Base-by-base conservation (phyloP, 2,888 invertebrate species). In the Syrphus vitripennis region DNA sequence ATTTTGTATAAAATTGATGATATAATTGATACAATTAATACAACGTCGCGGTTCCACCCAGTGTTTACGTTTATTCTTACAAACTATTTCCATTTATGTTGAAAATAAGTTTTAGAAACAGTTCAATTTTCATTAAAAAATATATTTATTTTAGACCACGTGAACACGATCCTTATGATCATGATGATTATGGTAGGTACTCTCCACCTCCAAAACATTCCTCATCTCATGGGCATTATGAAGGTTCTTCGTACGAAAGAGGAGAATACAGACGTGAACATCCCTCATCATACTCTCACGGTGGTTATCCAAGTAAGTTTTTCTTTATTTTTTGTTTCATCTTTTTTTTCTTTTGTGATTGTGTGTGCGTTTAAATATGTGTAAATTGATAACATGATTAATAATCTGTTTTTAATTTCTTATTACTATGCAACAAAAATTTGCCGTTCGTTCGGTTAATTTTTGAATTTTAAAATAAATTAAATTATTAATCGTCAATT, bases 81-180 rank as follows among this genome's bases (percentile, higher is more conserved):
- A n/a, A n/a, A n/a, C n/a, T n/a, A n/a, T n/a, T n/a, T n/a, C n/a
- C n/a, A n/a, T n/a, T n/a, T n/a, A n/a, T n/a, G n/a, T n/a, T n/a
- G n/a, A 21, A 40, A 40, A 40, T n/a, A 14, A n/a, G n/a, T n/a
- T n/a, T n/a, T n/a, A n/a, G n/a, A n/a, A n/a, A n/a, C n/a, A n/a
- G n/a, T 10, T 10, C 3, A 21, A 16, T 45, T 45, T 48, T 14
- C 24, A 0, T 24, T 24, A 10, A 55, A n/a, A 29, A n/a, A 59
- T 21, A 12, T 3, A 14, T 3, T 26, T 1, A 45, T 63, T 63
- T 70, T 61, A 91, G 91, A 84, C 89, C 91, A 1, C 88, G 92
- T n/a, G 91, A 91, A 87, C 91, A 92, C 72, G 92, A 92, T 42
- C 79, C 91, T 16, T 91, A 91, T 57, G 91, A 92, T n/a, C 92